A percentile compares a stretch with the other conserved stretches of the same genome.
phyloP scores from a whole-genome alignment of 2,888 invertebrate genomes.

The Hirtodrosophila trivittata region DNA sequence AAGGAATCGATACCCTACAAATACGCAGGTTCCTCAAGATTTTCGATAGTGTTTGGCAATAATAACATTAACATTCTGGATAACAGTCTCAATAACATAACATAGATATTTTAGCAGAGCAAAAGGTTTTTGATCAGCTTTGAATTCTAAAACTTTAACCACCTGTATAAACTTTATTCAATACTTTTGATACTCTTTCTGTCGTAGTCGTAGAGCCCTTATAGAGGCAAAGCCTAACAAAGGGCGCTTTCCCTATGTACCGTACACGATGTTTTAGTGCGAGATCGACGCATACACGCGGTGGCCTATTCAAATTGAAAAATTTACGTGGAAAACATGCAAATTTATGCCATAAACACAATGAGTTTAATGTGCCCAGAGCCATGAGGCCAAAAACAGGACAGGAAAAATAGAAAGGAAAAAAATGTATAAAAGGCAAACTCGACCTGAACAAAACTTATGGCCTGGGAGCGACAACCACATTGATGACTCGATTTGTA shows the following conservation, averaged over 20 bases:
- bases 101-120: too few species aligned
- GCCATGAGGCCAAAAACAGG: constrained; percentile 37
- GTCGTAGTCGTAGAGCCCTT: not conserved
- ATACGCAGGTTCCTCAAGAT: not conserved
- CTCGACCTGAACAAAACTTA: constrained; percentile 59
- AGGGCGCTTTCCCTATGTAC: not conserved
- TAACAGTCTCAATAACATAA: too few species aligned
- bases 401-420: constrained; percentile 17
- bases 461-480: constrained; percentile 52
- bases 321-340: constrained; percentile 79
- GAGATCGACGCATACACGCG: constrained; percentile 33
- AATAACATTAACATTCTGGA: too few species aligned
- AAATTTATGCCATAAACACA: constrained; percentile 81
- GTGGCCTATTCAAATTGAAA: constrained; percentile 75
- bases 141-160: too few species aligned
- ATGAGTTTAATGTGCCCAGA: constrained; percentile 74
- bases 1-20: not conserved
- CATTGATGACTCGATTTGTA: constrained; percentile 74
- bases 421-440: constrained; percentile 2
- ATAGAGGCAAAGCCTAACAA: constrained; percentile 18
- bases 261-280: not conserved
- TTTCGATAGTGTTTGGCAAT: too few species aligned
- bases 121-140: too few species aligned
- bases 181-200: not conserved
- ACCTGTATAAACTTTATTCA: too few species aligned